Conservation (phyloP, 2,888 invertebrate genomes). For the Torymus auratus region DNA sequence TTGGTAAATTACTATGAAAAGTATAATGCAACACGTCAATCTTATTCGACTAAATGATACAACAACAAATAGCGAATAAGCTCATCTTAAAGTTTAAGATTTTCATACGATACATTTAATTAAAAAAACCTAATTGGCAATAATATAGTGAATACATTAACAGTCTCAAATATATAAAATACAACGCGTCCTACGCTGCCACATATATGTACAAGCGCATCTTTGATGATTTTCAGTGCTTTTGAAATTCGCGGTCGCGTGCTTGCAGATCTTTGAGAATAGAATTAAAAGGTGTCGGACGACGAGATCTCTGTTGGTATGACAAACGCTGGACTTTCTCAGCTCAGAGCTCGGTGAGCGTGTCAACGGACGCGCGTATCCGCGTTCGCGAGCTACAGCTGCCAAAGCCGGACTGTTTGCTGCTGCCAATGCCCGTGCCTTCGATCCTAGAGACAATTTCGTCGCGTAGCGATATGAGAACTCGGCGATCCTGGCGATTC, state of each 20-base stretch:
- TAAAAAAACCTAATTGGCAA: too few relatives aligned
- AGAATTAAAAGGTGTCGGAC: not conserved
- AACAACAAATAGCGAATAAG: too few relatives aligned
- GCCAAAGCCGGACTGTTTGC: slow-evolving; percentile 62
- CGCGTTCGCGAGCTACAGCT: slow-evolving; percentile 66
- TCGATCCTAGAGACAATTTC: slow-evolving; percentile 80
- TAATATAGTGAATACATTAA: not conserved
- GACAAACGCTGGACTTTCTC: not conserved
- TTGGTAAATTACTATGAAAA: too few relatives aligned
- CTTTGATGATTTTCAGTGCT: slow-evolving; percentile 40
- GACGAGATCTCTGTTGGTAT: not conserved
- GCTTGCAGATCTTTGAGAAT: not conserved
- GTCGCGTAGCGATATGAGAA: slow-evolving; percentile 85
- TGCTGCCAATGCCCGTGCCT: slow-evolving; percentile 69
- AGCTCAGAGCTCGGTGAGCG: slow-evolving; percentile 68
- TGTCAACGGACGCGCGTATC: slow-evolving; percentile 73
- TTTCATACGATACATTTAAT: too few relatives aligned
- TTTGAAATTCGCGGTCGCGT: not conserved
- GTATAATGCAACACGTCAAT: too few relatives aligned
- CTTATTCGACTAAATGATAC: too few relatives aligned
- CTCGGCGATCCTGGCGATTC: slow-evolving; percentile 85
- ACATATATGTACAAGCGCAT: slow-evolving; percentile 13
- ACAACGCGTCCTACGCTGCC: not conserved
- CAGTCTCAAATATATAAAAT: slow-evolving; percentile 21
- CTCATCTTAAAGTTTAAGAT: too few relatives aligned